A percentile compares a stretch with the other conserved stretches of the same genome.
phyloP scores from a whole-genome alignment of 2,113 vertebrate species.

The Sylvilagus bachmani region DNA sequence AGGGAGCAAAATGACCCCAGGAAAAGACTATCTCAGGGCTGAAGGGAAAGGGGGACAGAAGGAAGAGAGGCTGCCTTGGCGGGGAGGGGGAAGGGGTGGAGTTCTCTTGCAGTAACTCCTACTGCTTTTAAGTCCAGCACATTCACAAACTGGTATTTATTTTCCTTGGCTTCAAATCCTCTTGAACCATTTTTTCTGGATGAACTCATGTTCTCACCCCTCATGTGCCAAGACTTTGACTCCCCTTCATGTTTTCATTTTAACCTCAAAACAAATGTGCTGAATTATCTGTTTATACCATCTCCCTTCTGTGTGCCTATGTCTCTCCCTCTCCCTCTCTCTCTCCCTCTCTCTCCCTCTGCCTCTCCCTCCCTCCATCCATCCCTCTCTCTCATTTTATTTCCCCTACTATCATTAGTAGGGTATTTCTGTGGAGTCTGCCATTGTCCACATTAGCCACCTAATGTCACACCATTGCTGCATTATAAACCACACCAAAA shows the following conservation, averaged over 20 bases:
- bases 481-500: background rate
- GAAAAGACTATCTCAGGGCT: background rate
- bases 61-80: background rate
- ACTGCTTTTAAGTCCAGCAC: background rate
- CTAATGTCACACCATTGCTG: background rate
- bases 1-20: background rate
- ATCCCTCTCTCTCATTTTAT: rapidly evolving
- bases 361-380: too few species aligned
- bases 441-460: background rate
- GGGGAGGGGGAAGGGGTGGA: background rate
- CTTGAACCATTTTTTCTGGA: slow-evolving; percentile 6
- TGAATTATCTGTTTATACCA: background rate
- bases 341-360: background rate
- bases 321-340: background rate
- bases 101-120: background rate
- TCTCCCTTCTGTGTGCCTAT: background rate
- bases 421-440: background rate
- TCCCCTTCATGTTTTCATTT: background rate
- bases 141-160: background rate
- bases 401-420: background rate
- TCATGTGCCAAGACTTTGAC: background rate
- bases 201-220: background rate
- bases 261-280: background rate
- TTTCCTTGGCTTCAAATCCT: background rate
- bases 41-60: background rate